Conservation (phyloP, 2,888 invertebrate species). For the Dolichopus griseipennis region DNA sequence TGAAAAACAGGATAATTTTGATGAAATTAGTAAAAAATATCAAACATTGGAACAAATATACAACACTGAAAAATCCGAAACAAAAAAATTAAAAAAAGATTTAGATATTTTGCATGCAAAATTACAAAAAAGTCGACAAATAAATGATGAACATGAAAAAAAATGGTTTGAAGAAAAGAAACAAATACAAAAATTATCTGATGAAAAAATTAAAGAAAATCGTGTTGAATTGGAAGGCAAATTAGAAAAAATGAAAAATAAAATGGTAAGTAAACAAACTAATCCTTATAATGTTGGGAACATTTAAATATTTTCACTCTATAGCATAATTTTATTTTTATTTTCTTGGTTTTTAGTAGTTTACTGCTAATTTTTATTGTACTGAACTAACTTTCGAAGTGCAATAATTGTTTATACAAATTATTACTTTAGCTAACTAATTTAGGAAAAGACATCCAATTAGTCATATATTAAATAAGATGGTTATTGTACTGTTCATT, state of each 20-base stretch:
- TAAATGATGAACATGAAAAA: slow-evolving; percentile 24
- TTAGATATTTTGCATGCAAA: slow-evolving; percentile 38
- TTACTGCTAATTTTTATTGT: no score
- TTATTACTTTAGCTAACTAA: no score
- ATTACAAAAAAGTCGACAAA: slow-evolving; percentile 29
- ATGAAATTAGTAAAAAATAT: slow-evolving; percentile 14
- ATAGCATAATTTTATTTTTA: no score
- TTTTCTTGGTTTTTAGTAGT: no score
- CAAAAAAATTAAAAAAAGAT: slow-evolving; percentile 29
- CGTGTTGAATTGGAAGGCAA: slow-evolving; percentile 62
- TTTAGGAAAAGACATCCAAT: no score
- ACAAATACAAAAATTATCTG: slow-evolving; percentile 25
- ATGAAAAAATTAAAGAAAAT: slow-evolving; percentile 38
- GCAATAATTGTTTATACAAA: no score
- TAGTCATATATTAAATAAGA: no score
- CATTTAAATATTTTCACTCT: no score
- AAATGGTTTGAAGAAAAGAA: slow-evolving; percentile 31
- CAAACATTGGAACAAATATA: slow-evolving; percentile 12
- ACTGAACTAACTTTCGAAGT: no score
- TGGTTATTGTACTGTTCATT: no score
- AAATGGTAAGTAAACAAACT: slow-evolving; percentile 56
- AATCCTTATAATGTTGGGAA: no score
- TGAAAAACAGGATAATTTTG: neutral
- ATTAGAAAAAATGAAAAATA: slow-evolving; percentile 67
- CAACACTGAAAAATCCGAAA: slow-evolving; percentile 16